A percentile compares a stretch with the other conserved stretches of the same genome.
Conservation (phyloP, 2,797 vertebrate species). For the Heliangelus exortis region DNA sequence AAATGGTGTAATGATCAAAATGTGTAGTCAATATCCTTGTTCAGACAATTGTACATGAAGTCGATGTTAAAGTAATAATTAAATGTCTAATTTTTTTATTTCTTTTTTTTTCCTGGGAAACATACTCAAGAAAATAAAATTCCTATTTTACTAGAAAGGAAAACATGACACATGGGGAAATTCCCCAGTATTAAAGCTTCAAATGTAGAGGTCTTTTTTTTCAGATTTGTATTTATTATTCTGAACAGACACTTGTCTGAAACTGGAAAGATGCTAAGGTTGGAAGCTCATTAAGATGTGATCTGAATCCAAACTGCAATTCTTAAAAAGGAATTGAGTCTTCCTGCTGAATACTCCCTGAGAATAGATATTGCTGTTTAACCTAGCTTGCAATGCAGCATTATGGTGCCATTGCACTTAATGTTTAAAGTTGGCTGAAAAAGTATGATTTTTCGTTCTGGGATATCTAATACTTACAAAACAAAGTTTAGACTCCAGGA, state of each 20-base stretch:
- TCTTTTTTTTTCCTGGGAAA: background rate
- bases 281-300: background rate
- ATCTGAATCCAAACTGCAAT: constrained; percentile 3
- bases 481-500: background rate
- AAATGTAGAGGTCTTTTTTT: background rate
- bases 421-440: background rate
- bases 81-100: background rate
- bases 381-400: background rate
- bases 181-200: background rate
- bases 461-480: background rate
- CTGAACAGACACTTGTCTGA: background rate
- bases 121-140: background rate
- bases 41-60: background rate
- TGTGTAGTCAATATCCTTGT: background rate
- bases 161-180: background rate
- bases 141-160: background rate
- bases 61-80: background rate
- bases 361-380: background rate
- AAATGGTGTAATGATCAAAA: background rate
- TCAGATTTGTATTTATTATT: background rate
- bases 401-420: background rate
- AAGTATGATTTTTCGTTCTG: background rate
- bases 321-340: background rate
- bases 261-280: background rate
- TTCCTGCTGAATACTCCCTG: background rate